Evolutionary conservation across 2,888 invertebrate species (phyloP).

Genomic region (Galerucella pusilla): DNA sequence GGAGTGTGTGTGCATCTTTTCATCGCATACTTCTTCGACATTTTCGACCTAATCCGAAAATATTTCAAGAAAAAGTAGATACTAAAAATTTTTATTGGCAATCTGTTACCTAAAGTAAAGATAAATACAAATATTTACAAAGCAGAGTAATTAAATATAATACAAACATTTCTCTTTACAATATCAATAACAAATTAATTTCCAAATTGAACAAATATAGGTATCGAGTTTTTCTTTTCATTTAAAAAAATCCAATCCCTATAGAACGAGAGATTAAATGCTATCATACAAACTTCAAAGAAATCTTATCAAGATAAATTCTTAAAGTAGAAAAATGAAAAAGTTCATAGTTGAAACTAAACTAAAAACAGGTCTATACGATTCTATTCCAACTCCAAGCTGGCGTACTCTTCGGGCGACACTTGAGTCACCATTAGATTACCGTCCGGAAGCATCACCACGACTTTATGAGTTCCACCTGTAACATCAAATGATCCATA

Average conservation of each 20-base stretch:
- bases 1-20: background rate
- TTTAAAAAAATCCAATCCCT: conserved; percentile 25
- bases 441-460: conserved; percentile 85
- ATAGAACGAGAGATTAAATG: conserved; percentile 34
- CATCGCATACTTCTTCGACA: background rate
- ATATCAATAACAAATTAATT: conserved; percentile 34
- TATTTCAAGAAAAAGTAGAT: conserved; percentile 31
- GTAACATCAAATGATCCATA: conserved; percentile 46
- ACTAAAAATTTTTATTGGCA: conserved; percentile 45
- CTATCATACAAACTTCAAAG: conserved; percentile 35
- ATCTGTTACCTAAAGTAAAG: conserved; percentile 39
- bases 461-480: conserved; percentile 87
- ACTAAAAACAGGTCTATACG: conserved; percentile 6
- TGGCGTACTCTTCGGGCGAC: conserved; percentile 86
- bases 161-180: conserved; percentile 43
- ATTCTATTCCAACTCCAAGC: conserved; percentile 64
- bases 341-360: conserved; percentile 25
- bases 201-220: conserved; percentile 21
- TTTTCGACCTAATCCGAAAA: background rate
- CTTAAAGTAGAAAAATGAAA: conserved; percentile 28
- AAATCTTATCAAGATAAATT: conserved; percentile 24
- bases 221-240: background rate
- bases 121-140: conserved; percentile 49
- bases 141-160: conserved; percentile 40
- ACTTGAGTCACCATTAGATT: conserved; percentile 89